Percentiles rank a stretch among this genome's conserved stretches.
phyloP scores from a whole-genome alignment of 2,113 vertebrate species.

The Thinocorus orbignyianus region DNA sequence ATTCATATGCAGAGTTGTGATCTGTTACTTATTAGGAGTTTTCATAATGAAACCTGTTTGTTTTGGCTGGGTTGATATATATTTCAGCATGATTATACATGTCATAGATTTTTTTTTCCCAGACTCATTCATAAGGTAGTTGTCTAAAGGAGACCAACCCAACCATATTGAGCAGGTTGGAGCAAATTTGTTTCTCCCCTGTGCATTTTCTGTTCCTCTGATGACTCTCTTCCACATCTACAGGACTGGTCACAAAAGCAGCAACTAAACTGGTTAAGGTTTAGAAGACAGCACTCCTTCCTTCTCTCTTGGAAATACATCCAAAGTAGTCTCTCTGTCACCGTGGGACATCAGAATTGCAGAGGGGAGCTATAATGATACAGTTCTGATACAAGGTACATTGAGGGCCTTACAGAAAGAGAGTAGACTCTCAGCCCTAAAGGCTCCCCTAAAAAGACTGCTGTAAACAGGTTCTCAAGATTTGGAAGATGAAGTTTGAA shows the following conservation, averaged over 20 bases:
- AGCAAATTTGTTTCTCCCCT: background rate
- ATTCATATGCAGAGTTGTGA: background rate
- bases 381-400: background rate
- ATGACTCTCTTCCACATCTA: background rate
- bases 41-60: background rate
- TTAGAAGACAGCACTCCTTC: background rate
- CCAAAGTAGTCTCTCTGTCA: background rate
- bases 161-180: background rate
- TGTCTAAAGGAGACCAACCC: background rate
- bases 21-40: background rate
- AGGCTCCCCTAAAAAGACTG: background rate
- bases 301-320: background rate
- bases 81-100: background rate
- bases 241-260: background rate
- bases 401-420: background rate
- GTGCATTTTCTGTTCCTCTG: background rate
- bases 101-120: background rate
- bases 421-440: background rate
- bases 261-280: background rate
- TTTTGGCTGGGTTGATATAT: background rate
- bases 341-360: background rate
- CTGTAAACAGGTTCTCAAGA: background rate
- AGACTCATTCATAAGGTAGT: background rate
- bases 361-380: background rate
- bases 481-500: background rate